Evolutionary conservation across 2,797 vertebrate species (phyloP), one percentile per base, ranked within the genome.

Genomic region (Rhynchonycteris naso): DNA sequence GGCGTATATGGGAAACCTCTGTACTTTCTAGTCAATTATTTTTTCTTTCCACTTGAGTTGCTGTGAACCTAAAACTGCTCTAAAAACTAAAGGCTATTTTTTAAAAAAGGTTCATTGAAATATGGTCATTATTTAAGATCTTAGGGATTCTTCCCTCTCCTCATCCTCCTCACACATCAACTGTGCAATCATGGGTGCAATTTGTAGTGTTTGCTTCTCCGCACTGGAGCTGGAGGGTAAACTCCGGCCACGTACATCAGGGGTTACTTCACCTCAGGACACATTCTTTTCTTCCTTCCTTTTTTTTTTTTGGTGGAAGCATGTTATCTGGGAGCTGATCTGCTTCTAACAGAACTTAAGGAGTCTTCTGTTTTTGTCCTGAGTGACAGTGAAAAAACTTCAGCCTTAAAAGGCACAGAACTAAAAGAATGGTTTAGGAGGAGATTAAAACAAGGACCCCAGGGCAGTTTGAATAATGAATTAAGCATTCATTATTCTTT

Each of bases 321-420:
- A 0, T 13, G 28, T 65, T 91, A 78, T 88, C 58, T 52, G 92
- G 61, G 50, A 92, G 33, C 83, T 88, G 74, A 91, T 92, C 84
- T 88, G 59, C 71, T 92, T 75, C 82, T 82, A 75, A 80, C 85
- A 35, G 59, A 35, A 69, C 72, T 81, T 91, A 93, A 94, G 79
- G 15, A 71, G 58, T 85, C 72, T 71, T 88, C 63, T 85, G 24
- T 63, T 93, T 90, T 76, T 76, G 68, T 61, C 79, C 85, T 85
- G 94, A 93, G 83, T 94, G 92, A 88, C 83, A 74, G 74, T 33
- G 58, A 63, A 85, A 91, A 94, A 93, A 50, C 61, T 54, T 61
- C 56, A 85, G 58, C 74, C 87, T 87, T 92, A 69, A 61, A 91
- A 93, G 58, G n/a, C 43, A 65, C 22, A 87, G 65, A 61, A 68